Conservation (phyloP, 2,797 vertebrate genomes). For the Streptopelia turtur region DNA sequence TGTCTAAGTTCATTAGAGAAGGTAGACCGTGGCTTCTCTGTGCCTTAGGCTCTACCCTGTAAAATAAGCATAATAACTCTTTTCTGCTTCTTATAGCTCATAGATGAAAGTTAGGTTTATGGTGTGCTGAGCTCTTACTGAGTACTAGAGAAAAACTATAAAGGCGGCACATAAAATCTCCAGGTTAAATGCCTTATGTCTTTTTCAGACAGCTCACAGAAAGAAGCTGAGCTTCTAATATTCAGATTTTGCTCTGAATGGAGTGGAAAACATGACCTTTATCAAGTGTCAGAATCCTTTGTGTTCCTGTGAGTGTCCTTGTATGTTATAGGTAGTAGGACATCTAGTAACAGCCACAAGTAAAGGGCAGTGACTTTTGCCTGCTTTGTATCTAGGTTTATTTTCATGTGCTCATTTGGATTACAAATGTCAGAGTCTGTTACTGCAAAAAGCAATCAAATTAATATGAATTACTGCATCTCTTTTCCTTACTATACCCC, state of each 20-base stretch:
- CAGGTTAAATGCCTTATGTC: not conserved
- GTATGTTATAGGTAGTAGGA: not conserved
- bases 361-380: slow-evolving; percentile 50
- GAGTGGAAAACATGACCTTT: slow-evolving; percentile 34
- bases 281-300: slow-evolving; percentile 11
- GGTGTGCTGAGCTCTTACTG: not conserved
- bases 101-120: not conserved
- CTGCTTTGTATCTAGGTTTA: slow-evolving; percentile 25
- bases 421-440: slow-evolving; percentile 36
- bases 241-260: not conserved
- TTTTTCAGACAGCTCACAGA: not conserved
- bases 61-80: not conserved
- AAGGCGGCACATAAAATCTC: not conserved
- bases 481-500: not conserved
- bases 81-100: not conserved
- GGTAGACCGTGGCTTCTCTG: not conserved
- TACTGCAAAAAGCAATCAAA: slow-evolving; percentile 18
- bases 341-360: not conserved
- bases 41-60: not conserved
- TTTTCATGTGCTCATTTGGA: slow-evolving; percentile 39
- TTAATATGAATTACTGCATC: not conserved
- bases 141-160: not conserved
- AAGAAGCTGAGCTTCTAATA: not conserved
- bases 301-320: not conserved
- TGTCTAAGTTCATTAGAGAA: not conserved